These are phyloP conservation scores for Glaucopsyche alexis DNA, from an alignment of 2,888 invertebrate species.

Conservation along the genomic window DNA sequence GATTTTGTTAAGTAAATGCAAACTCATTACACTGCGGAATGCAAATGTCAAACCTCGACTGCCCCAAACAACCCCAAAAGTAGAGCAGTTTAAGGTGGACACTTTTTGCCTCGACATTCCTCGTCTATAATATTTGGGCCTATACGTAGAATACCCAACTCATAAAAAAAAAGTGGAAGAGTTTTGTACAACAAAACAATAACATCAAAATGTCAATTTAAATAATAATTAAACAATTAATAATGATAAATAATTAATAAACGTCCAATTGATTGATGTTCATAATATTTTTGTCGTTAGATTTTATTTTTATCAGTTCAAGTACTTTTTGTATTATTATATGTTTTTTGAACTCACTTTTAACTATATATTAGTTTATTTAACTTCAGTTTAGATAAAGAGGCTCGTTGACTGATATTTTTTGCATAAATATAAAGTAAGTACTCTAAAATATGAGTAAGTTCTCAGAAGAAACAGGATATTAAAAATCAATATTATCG, in stretches of 20 bases:
- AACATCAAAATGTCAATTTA: constrained; percentile 15
- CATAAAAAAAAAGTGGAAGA: not conserved
- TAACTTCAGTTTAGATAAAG: not conserved
- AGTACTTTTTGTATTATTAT: constrained; percentile 30
- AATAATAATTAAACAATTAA: constrained; percentile 21
- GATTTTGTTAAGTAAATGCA: too few relatives aligned
- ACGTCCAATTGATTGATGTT: constrained; percentile 41
- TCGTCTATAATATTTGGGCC: too few relatives aligned
- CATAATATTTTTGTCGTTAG: constrained; percentile 29
- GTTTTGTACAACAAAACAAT: not conserved
- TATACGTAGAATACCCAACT: too few relatives aligned
- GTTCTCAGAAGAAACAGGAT: too few relatives aligned
- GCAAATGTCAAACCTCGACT: too few relatives aligned
- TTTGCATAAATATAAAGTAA: not conserved
- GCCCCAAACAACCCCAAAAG: too few relatives aligned
- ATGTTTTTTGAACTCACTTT: constrained; percentile 38
- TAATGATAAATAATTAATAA: constrained; percentile 25
- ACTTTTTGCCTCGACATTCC: too few relatives aligned
- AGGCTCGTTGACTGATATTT: not conserved
- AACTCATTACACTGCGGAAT: too few relatives aligned
- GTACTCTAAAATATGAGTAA: too few relatives aligned
- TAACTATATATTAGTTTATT: constrained; percentile 22
- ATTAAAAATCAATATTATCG: too few relatives aligned
- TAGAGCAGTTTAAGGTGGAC: too few relatives aligned
- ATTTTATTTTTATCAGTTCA: constrained; percentile 54